phyloP scores from a whole-genome alignment of 2,888 invertebrate genomes.

The Tholera decimalis region DNA sequence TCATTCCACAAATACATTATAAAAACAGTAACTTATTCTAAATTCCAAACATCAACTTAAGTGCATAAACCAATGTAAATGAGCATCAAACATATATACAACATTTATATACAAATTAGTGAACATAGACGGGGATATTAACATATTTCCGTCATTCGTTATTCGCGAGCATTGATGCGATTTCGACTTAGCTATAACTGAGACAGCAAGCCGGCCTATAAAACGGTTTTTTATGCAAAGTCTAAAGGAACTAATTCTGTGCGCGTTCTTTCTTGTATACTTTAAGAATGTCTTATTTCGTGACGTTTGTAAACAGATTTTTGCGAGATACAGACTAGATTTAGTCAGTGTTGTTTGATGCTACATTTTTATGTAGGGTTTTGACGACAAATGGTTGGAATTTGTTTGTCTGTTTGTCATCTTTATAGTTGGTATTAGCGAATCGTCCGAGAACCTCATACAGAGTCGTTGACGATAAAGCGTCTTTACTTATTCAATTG shows the following conservation, averaged over 20 bases:
- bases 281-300: slow-evolving; percentile 59
- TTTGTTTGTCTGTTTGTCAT: not conserved
- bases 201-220: slow-evolving; percentile 43
- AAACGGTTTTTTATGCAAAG: slow-evolving; percentile 64
- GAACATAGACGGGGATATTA: slow-evolving; percentile 34
- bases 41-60: slow-evolving; percentile 20
- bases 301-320: slow-evolving; percentile 42
- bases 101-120: slow-evolving; percentile 62
- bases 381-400: not conserved
- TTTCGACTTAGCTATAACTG: slow-evolving; percentile 52
- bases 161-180: slow-evolving; percentile 59
- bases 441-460: not conserved
- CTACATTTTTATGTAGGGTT: slow-evolving; percentile 5
- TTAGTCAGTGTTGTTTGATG: not conserved
- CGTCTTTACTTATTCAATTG: too few relatives aligned
- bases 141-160: slow-evolving; percentile 59
- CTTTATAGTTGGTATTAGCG: not conserved
- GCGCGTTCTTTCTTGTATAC: slow-evolving; percentile 47
- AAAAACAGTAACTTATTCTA: slow-evolving; percentile 1
- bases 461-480: not conserved
- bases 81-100: slow-evolving; percentile 23
- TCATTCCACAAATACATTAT: not conserved
- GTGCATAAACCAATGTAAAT: slow-evolving; percentile 50
- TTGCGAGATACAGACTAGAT: slow-evolving; percentile 23
- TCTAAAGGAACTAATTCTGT: slow-evolving; percentile 55